phyloP scores from a whole-genome alignment of 1,140 invertebrate species.

The Zaprionus davidi region DNA sequence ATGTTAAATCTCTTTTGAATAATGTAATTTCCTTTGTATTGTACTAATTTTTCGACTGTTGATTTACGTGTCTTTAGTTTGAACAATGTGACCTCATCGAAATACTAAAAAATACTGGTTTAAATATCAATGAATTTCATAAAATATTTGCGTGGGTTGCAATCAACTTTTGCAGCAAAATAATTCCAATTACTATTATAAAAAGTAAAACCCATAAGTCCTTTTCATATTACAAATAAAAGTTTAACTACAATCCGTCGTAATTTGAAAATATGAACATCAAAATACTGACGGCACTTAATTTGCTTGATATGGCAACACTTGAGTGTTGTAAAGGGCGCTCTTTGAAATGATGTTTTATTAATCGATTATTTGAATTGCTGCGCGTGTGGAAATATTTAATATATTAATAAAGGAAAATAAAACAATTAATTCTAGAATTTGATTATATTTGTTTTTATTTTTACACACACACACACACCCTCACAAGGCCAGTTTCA shows the following conservation, averaged over 20 bases:
- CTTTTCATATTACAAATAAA: no score
- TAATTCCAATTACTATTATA: not conserved
- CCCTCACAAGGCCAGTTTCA: not conserved
- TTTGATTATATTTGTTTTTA: not conserved
- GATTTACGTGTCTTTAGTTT: constrained; percentile 31
- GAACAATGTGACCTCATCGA: constrained; percentile 19
- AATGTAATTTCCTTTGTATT: not conserved
- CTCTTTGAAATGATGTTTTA: constrained; percentile 21
- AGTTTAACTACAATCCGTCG: no score
- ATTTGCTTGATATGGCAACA: constrained; percentile 1
- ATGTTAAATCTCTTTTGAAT: not conserved
- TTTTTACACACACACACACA: not conserved
- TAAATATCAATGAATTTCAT: constrained; percentile 6
- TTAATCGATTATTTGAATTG: not conserved
- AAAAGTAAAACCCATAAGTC: no score
- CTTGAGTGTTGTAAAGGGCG: constrained; percentile 43
- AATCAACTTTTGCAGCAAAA: not conserved
- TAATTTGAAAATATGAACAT: not conserved
- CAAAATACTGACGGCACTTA: not conserved
- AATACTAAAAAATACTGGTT: not conserved
- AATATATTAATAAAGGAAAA: not conserved
- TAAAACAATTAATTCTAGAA: not conserved
- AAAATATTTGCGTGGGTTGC: not conserved
- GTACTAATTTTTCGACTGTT: constrained; percentile 19
- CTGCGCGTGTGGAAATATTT: not conserved